Conservation (phyloP, 2,888 invertebrate species). For the Cephus sareptanus region DNA sequence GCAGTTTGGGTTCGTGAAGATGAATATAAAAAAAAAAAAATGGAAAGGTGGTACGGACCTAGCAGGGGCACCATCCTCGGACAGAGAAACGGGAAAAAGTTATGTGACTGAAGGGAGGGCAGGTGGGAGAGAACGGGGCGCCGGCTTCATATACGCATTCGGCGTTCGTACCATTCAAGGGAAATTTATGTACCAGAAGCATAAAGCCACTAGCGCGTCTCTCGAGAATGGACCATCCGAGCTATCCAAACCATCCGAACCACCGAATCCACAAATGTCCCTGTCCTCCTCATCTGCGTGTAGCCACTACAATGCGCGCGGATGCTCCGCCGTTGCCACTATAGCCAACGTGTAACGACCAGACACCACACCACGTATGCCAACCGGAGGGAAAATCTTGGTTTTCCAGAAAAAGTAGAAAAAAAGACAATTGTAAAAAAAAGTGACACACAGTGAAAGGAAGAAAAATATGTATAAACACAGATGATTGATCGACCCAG, state of each 20-base stretch:
- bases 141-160: conserved; percentile 38
- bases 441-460: background rate
- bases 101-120: conserved; percentile 36
- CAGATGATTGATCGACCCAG: background rate
- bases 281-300: conserved; percentile 28
- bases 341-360: background rate
- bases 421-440: background rate
- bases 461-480: background rate
- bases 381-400: background rate
- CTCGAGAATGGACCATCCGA: conserved; percentile 12
- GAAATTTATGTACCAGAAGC: conserved; percentile 57
- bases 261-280: conserved; percentile 46
- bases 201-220: conserved; percentile 47
- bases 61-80: conserved; percentile 16
- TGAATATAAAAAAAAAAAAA: conserved; percentile 5
- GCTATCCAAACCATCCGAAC: conserved; percentile 39
- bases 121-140: conserved; percentile 43
- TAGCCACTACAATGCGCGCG: background rate
- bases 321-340: background rate
- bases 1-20: conserved; percentile 17
- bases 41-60: conserved; percentile 21
- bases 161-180: conserved; percentile 40
- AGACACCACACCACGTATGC: background rate
- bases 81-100: conserved; percentile 25
- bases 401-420: background rate